Evolutionary conservation across 2,113 vertebrate species (phyloP), one percentile per base, ranked within the genome.

Genomic region (Cyrtonyx montezumae): DNA sequence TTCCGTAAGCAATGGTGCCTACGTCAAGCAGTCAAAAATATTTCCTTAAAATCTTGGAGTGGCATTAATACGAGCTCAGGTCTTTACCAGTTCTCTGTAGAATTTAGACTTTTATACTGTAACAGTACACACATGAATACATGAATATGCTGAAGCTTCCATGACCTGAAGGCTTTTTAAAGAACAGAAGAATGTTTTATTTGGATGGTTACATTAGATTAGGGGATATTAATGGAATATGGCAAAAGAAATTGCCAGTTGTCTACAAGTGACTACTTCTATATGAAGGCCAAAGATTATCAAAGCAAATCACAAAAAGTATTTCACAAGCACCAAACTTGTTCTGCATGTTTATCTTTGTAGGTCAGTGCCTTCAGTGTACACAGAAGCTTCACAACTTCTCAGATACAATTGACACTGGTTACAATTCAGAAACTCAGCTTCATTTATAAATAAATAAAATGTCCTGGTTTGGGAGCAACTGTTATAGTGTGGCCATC

Each of bases 271-370:
- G 78, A 75, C 84, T 91, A 82, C 42, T 40, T 85, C 84, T 79
- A 87, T 34, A 67, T 8, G 84, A 94, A 92, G 75, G 87, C 84
- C 78, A 95, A 96, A 96, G 92, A 93, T 93, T 96, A 93, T 91
- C 94, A 94, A 93, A 94, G 91, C 59, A 94, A 95, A 89, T 91
- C 89, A 94, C 89, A 95, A 92, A 92, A 75, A 92, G 66, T 70
- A 93, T 92, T 66, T 90, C 84, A 77, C 45, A 82, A 91, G 92
- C 75, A 87, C 51, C 2, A 9, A 95, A 84, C 87, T 84, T 75
- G 67, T 91, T 81, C 71, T 87, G 70, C 42, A 67, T 93, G 81
- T 96, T 94, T 94, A 89, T 87, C 84, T 93, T 91, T 95, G 75
- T 87, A 84, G 70, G 48, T 42, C 61, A 53, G 16, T 20, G 61